A percentile compares a stretch with the other conserved stretches of the same genome.
These are phyloP conservation scores for Novumbra hubbsi DNA, from an alignment of 2,797 vertebrate species.

Conservation along the genomic window DNA sequence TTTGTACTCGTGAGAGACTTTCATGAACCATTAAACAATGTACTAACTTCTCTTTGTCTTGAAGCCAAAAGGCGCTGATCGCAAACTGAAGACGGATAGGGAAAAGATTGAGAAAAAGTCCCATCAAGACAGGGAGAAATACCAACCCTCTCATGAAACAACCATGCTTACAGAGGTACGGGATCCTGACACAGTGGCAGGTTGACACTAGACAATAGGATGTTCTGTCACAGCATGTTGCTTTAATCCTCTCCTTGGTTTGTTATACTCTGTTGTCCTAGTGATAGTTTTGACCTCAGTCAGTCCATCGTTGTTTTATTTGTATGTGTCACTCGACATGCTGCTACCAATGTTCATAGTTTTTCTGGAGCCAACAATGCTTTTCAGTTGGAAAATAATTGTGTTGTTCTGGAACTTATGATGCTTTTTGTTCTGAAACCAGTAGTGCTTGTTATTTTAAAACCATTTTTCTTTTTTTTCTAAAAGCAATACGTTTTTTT, in stretches of 20 bases:
- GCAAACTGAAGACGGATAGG: slow-evolving; percentile 94
- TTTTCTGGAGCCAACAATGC: background rate
- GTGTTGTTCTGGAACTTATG: too few relatives aligned
- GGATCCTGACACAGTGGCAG: background rate
- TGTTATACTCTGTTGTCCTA: background rate
- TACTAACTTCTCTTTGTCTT: slow-evolving; percentile 9
- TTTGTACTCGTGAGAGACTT: background rate
- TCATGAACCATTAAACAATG: background rate
- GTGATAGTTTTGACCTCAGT: background rate
- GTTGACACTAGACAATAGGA: slow-evolving; percentile 1
- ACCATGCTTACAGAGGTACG: slow-evolving; percentile 89
- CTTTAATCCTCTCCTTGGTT: background rate
- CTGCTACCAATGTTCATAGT: background rate
- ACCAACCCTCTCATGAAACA: slow-evolving; percentile 86
- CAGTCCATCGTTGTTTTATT: slow-evolving; percentile 1
- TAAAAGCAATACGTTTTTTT: too few relatives aligned
- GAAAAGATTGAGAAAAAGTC: slow-evolving; percentile 94
- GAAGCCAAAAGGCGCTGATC: slow-evolving; percentile 95
- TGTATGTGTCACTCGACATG: background rate
- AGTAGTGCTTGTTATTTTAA: too few relatives aligned
- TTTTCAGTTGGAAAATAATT: too few relatives aligned
- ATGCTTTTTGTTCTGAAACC: too few relatives aligned
- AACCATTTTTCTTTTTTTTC: too few relatives aligned
- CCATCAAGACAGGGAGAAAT: slow-evolving; percentile 88
- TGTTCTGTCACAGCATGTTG: slow-evolving; percentile 35